Percentiles rank a stretch among this genome's conserved stretches.
Conservation (phyloP, 1,140 invertebrate species). For the Drosophila teissieri region DNA sequence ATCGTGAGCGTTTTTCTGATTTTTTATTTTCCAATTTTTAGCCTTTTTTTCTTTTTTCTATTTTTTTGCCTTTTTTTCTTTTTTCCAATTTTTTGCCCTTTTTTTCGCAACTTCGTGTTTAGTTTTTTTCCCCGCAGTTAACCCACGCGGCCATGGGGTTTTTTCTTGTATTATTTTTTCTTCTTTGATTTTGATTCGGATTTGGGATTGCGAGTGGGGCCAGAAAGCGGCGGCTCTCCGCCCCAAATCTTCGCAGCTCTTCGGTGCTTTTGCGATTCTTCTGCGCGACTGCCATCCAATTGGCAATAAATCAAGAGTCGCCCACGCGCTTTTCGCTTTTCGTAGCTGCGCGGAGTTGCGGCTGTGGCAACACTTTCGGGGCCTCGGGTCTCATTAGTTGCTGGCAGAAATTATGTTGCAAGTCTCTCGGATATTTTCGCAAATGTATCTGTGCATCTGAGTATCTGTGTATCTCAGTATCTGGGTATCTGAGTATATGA, state of each 20-base stretch:
- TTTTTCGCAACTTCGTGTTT: slow-evolving; percentile 2
- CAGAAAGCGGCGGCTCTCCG: too few species aligned
- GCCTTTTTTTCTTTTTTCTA: not conserved
- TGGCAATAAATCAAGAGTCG: slow-evolving; percentile 81
- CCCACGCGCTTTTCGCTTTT: slow-evolving; percentile 60
- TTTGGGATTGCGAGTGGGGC: slow-evolving; percentile 22
- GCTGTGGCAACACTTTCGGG: slow-evolving; percentile 18
- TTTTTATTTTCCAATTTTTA: too few species aligned
- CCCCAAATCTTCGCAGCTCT: slow-evolving; percentile 23
- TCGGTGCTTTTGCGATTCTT: slow-evolving; percentile 33
- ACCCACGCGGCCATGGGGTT: slow-evolving; percentile 35
- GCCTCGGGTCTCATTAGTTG: slow-evolving; percentile 46
- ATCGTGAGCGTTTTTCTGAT: slow-evolving; percentile 36
- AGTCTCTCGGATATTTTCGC: slow-evolving; percentile 11
- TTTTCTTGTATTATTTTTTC: not conserved
- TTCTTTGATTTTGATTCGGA: slow-evolving; percentile 33
- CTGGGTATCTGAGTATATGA: not conserved
- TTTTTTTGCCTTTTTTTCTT: not conserved
- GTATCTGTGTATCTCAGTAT: too few species aligned
- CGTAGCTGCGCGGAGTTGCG: not conserved
- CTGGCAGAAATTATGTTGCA: slow-evolving; percentile 35
- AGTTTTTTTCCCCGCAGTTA: slow-evolving; percentile 10
- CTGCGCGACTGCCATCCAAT: slow-evolving; percentile 51
- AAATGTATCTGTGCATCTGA: slow-evolving; percentile 4
- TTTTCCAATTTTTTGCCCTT: not conserved